Base-by-base conservation (phyloP, 1,140 invertebrate species). In the Mya arenaria region DNA sequence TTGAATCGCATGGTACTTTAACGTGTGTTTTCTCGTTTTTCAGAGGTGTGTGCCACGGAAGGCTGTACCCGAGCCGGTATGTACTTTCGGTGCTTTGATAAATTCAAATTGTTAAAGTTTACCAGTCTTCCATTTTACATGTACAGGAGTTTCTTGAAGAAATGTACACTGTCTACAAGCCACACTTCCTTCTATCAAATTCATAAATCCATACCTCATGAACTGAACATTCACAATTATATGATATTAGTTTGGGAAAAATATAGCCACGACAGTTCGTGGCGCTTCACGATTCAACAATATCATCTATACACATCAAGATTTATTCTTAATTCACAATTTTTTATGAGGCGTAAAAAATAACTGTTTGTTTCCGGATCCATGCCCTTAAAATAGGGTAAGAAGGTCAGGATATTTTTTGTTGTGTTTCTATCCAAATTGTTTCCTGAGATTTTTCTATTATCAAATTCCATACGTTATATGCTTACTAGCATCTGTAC, bases 21-120 rank as follows among this genome's bases (percentile, higher is more conserved):
- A 34, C 15, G 32, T 65, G 32, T 32, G 17, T 17, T 65, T 65
- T 30, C 36, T 34, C 30, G 37, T 41, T n/a, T n/a, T 1, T 1
- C 37, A 62, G 56, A 78, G 10, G n/a, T 52, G 0, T 78, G 75
- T 56, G 30, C 15, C 17, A 78, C 75, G 6, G 52, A 68, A 28
- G 75, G 75, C 6, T 78, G 75, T 48, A 55, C 62, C 19, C 19
- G 60, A 37, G 75, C 75, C 28, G 75, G 75, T 78, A 78, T 25
- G 56, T 25, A 10, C 36, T 52, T 52, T 3, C 2, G 2, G 25
- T 52, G 48, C 25, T 4, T 52, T 52, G 48, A 4, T 10, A 52
- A 17, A 3, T 52, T 52, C 25, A 10, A 52, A 4, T 52, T 52
- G 48, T n/a, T 52, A 3, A 3, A 3, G 25, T 52, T 52, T 1